Evolutionary conservation across 2,113 vertebrate species (phyloP).

Genomic region (Phylloscopus trochiloides): DNA sequence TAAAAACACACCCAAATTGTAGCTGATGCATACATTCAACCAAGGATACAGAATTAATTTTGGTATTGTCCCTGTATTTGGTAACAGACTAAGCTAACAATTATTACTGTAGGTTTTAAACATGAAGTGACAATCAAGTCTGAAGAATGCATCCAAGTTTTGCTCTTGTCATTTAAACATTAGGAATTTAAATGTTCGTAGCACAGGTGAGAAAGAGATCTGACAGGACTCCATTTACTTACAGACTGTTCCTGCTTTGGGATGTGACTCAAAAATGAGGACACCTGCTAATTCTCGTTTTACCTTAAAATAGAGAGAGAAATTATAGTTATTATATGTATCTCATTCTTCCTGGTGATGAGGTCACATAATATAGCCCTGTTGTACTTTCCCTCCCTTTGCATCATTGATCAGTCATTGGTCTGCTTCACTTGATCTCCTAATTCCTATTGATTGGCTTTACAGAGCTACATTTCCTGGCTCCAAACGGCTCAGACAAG

Average conservation of each 20-base stretch:
- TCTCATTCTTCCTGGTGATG: background rate
- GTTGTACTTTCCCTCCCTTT: background rate
- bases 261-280: conserved; percentile 95
- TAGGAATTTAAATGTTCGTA: background rate
- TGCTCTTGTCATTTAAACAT: background rate
- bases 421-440: background rate
- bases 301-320: conserved; percentile 46
- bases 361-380: background rate
- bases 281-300: conserved; percentile 86
- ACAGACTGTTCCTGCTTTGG: conserved; percentile 95
- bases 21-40: background rate
- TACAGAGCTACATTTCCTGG: background rate
- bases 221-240: conserved; percentile 71
- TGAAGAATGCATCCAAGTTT: background rate
- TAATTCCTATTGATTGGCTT: background rate
- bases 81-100: background rate
- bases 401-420: background rate
- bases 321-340: background rate
- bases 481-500: background rate
- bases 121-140: background rate
- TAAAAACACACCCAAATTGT: background rate
- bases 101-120: background rate
- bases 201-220: background rate
- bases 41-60: background rate
- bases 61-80: background rate